Conservation (phyloP, 2,888 invertebrate genomes). For the Callinectes sapidus region DNA sequence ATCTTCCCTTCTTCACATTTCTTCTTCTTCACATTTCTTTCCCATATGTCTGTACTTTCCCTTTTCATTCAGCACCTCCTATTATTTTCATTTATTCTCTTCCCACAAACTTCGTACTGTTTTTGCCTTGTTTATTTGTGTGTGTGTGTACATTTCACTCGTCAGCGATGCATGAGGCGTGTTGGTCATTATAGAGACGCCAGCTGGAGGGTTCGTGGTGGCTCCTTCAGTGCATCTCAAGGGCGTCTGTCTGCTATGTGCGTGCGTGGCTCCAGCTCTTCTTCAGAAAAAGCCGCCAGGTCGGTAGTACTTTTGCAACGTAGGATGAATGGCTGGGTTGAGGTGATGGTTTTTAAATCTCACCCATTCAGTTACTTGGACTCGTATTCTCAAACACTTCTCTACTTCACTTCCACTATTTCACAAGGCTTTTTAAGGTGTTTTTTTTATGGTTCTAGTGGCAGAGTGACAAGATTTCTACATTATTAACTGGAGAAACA, state of each 20-base stretch:
- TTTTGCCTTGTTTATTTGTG: neutral
- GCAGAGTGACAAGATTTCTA: no score
- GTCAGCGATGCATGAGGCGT: neutral
- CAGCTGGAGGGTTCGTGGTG: neutral
- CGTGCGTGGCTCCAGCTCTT: neutral
- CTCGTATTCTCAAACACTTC: no score
- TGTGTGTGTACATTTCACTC: neutral
- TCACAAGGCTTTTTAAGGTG: no score
- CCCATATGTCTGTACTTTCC: no score
- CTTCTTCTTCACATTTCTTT: no score
- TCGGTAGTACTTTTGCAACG: neutral
- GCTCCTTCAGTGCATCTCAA: slow-evolving; percentile 7
- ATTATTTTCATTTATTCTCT: neutral
- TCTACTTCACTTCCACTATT: no score
- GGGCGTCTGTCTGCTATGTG: neutral
- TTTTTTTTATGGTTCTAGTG: no score
- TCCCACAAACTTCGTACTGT: neutral
- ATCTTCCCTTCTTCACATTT: no score
- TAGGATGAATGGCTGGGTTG: neutral
- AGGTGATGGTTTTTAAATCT: neutral
- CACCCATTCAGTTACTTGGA: neutral
- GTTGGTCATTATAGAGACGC: neutral
- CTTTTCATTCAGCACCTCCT: no score
- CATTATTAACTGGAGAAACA: no score
- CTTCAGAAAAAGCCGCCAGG: neutral